Evolutionary conservation across 2,888 invertebrate species (phyloP), one percentile per base, ranked within the genome.

Genomic region (Ophonus ardosiacus): DNA sequence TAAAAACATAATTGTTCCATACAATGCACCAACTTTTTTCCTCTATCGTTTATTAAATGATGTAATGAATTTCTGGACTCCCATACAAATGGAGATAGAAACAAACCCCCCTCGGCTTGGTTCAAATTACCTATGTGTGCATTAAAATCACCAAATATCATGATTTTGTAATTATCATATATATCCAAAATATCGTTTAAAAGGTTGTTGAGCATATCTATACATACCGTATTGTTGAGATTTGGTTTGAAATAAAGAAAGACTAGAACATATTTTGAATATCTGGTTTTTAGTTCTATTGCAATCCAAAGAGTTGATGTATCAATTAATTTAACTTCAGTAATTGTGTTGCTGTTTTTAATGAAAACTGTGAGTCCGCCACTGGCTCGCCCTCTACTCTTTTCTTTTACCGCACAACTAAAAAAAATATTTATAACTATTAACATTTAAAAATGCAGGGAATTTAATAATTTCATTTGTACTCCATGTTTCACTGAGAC

Each of bases 281-380:
- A 5, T 51, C 5, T 51, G 51, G 51, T 5, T 0, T 51, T 8
- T 13, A 51, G 5, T 51, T 51, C 1, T 51, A 51, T 51, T 51
- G 51, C 51, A 51, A 51, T 51, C n/a, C 10, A 51, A 3, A 51
- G 51, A 51, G 51, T 51, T 51, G 51, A 57, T 3, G 5, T 57
- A n/a, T 57, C 57, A 57, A 57, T 57, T n/a, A 57, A 57, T 57
- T 57, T 57, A 57, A 57, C 57, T 57, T 57, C 57, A 57, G 57
- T 57, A 0, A 57, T 57, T 57, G n/a, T 57, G 57, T 57, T n/a
- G 57, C 7, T 57, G 17, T 57, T 57, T 57, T 57, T 57, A 17
- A 8, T 8, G 57, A 57, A 57, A 1, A 57, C 57, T 57, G n/a
- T 57, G 57, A 57, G 10, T 0, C 57, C 57, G 3, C 57, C 57